Conservation (phyloP, 1,140 invertebrate genomes). For the Drosophila kepulauana region DNA sequence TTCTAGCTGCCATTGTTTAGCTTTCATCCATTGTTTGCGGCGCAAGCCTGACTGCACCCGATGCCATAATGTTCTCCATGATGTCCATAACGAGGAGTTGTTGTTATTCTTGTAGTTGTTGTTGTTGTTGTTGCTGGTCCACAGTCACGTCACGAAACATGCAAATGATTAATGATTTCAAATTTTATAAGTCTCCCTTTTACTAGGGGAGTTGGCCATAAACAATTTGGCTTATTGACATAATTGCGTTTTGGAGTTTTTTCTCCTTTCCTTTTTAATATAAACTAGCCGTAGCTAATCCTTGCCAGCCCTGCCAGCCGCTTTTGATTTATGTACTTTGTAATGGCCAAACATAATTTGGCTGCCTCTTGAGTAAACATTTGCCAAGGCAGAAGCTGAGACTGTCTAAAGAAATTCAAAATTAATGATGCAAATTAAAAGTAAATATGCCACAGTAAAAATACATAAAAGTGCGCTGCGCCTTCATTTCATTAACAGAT, state of each 20-base stretch:
- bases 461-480: too few relatives aligned
- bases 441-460: slow-evolving; percentile 55
- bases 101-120: slow-evolving; percentile 10
- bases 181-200: slow-evolving; percentile 30
- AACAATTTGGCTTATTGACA: slow-evolving; percentile 77
- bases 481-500: slow-evolving; percentile 30
- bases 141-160: slow-evolving; percentile 37
- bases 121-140: slow-evolving; percentile 15
- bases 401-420: slow-evolving; percentile 62
- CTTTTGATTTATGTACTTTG: slow-evolving; percentile 48
- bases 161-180: slow-evolving; percentile 72
- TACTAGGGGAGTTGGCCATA: slow-evolving; percentile 24
- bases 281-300: slow-evolving; percentile 52
- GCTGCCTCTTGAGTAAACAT: slow-evolving; percentile 61
- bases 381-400: slow-evolving; percentile 35
- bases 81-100: slow-evolving; percentile 10
- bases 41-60: slow-evolving; percentile 22
- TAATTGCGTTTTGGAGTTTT: slow-evolving; percentile 54
- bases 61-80: slow-evolving; percentile 8
- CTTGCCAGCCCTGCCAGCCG: slow-evolving; percentile 28
- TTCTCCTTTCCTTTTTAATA: slow-evolving; percentile 31
- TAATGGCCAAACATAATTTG: slow-evolving; percentile 71
- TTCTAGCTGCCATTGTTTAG: slow-evolving; percentile 35
- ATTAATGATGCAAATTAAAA: slow-evolving; percentile 79
- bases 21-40: slow-evolving; percentile 50